These are phyloP conservation scores for Xestia ashworthii DNA, from an alignment of 2,888 invertebrate genomes.

Conservation along the genomic window DNA sequence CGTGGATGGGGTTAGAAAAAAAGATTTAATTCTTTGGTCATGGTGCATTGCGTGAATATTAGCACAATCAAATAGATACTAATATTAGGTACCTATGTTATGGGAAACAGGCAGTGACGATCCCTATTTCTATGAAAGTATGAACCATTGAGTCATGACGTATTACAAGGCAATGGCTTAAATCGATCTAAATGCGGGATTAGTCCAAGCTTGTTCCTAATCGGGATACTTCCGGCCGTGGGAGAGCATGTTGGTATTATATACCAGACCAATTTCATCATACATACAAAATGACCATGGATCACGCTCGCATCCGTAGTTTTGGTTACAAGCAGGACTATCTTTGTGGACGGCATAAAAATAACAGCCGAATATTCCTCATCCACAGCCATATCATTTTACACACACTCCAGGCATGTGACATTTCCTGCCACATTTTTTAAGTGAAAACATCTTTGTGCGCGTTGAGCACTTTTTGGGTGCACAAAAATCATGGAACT, in stretches of 20 bases:
- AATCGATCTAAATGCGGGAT: conserved; percentile 8
- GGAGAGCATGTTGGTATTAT: background rate
- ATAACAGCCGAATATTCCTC: background rate
- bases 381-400: background rate
- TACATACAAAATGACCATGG: background rate
- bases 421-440: background rate
- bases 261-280: background rate
- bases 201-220: background rate
- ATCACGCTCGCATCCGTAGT: background rate
- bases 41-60: background rate
- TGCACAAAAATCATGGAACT: too few relatives aligned
- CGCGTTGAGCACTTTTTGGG: too few relatives aligned
- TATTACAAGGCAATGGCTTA: background rate
- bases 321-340: background rate
- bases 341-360: background rate
- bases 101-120: background rate
- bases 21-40: background rate
- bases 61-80: background rate
- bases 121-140: background rate
- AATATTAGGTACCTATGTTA: too few relatives aligned
- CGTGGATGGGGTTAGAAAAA: background rate
- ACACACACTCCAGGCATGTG: background rate
- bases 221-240: background rate
- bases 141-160: background rate
- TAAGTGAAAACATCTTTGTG: too few relatives aligned